Base-by-base conservation (phyloP, 2,888 invertebrate species). In the Thymelicus acteon region DNA sequence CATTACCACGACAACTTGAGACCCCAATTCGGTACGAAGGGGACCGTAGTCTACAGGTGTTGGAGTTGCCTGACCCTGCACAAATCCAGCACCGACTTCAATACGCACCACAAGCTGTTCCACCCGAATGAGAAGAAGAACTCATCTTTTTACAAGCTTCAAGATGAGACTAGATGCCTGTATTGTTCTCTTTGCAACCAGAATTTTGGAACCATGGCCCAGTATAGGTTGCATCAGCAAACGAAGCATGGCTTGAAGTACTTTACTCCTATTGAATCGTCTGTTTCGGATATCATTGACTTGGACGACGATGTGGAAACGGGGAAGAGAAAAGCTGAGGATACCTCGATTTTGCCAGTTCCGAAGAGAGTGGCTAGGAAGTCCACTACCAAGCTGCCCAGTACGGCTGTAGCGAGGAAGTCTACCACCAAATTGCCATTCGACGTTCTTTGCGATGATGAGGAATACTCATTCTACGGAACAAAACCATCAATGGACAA, bases 391-490 rank as follows among this genome's bases (percentile, higher is more conserved):
- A 89, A 89, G 75, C 76, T 87, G n/a, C 88, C 89, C 0, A 68
- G 49, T 12, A 77, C 76, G 13, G 7, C 79, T 1, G 80, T 90
- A 0, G 92, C 93, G 0, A 89, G 79, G 54, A 95, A 95, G 77
- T 95, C 95, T 0, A 95, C 95, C 0, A 93, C 94, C 13, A 91
- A 88, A 76, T 75, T 89, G 19, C 91, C 92, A 0, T 73, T 69
- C 5, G 62, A 60, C 0, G 77, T 86, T 3, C 85, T 85, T 2
- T 83, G 78, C 24, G 74, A 76, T 7, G 60, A 72, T 0, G 77
- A 76, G 1, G 89, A 87, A 48, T 93, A 84, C 75, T 95, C 95
- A 0, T 94, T 87, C 76, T 95, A 95, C 68, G 94, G 95, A 0
- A 81, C 83, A 0, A 85, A 81, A 69, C 90, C 94, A 0, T 78